Base-by-base conservation (phyloP, 2,113 vertebrate genomes). In the Apteryx owenii region DNA sequence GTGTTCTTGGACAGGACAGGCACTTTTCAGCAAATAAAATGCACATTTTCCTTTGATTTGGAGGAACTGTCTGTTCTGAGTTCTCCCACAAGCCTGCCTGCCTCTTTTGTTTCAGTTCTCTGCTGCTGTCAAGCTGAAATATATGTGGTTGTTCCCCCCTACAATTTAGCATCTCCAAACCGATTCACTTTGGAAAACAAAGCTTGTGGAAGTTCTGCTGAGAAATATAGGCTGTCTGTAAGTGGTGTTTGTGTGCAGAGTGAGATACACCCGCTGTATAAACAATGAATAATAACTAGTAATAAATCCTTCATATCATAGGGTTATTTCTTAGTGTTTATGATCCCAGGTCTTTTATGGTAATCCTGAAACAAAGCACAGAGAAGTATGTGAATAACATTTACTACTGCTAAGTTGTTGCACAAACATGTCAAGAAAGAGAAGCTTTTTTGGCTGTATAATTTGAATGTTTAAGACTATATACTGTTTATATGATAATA, bases 261-360 rank as follows among this genome's bases (percentile, higher is more conserved):
- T 0, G 0, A 82, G 87, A 73, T 29, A 62, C 18, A 77, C 44
- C 56, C 53, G 29, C 73, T 36, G 9, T 90, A 89, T 97, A 95
- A 94, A 95, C 95, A 95, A 95, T 94, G 13, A 90, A 95, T 96
- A 96, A 87, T 76, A 90, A 65, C 83, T 86, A 61, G 58, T 87
- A 90, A 94, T 94, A 85, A 92, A 94, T 97, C 95, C 94, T 95
- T 93, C 77, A 62, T 87, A 81, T 79, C 73, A 28, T 65, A 79
- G 29, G 9, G 8, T 90, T 90, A 69, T 90, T 97, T 96, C 70
- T 84, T 85, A 44, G 56, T 87, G 28, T 87, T 94, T 89, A 56
- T 79, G 77, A 89, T 94, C 33, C 51, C 28, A 22, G n/a, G 48
- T 87, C 81, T 94, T 95, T 90, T 89, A 87, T 93, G 66, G 65